These are phyloP conservation scores for Ranitomeya variabilis DNA, from an alignment of 2,113 vertebrate genomes.

Conservation along the genomic window DNA sequence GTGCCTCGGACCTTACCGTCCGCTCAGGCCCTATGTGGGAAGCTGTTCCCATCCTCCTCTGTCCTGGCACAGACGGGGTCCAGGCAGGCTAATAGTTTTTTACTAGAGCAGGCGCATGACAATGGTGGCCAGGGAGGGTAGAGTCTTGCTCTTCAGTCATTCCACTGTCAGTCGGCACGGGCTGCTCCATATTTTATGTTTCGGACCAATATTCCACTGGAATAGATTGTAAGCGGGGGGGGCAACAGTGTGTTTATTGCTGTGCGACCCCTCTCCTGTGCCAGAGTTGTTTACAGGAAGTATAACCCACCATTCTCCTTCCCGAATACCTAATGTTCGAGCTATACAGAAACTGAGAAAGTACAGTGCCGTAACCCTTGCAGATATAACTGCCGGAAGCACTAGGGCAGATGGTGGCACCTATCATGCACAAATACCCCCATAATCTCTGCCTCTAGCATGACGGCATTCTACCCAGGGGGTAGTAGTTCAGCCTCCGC, in stretches of 20 bases:
- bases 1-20: background rate
- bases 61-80: too few relatives aligned
- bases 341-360: too few relatives aligned
- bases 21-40: background rate
- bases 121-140: background rate
- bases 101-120: background rate
- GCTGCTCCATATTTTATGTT: background rate
- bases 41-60: background rate
- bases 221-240: background rate
- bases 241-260: background rate
- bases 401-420: too few relatives aligned
- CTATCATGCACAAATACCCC: too few relatives aligned
- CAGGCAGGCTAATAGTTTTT: too few relatives aligned
- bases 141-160: background rate
- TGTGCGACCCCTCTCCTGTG: background rate
- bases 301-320: background rate
- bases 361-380: too few relatives aligned
- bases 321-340: too few relatives aligned
- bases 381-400: too few relatives aligned
- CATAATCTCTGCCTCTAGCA: too few relatives aligned
- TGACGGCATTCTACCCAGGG: too few relatives aligned
- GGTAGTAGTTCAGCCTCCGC: too few relatives aligned
- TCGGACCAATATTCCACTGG: conserved; percentile 23
- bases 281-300: background rate
- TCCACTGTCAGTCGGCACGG: background rate